Evolutionary conservation across 2,888 invertebrate species (phyloP).

Genomic region (Pandemis cinnamomeana): DNA sequence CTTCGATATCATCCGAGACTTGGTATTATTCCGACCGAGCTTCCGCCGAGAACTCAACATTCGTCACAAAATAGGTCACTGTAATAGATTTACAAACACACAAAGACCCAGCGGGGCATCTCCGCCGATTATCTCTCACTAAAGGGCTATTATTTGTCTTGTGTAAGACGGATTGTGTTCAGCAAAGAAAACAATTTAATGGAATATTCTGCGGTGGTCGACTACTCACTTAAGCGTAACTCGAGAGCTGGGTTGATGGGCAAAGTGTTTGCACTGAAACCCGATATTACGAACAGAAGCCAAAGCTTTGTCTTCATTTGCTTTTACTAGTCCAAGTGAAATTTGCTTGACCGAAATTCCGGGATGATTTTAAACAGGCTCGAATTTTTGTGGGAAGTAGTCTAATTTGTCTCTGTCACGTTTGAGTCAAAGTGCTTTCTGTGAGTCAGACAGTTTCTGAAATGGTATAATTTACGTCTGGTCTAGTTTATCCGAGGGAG

Average conservation of each 20-base stretch:
- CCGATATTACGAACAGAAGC: constrained; percentile 73
- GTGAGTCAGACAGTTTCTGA: not conserved
- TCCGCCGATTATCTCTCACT: constrained; percentile 37
- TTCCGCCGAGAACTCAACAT: constrained; percentile 18
- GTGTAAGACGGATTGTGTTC: constrained; percentile 62
- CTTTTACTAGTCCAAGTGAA: constrained; percentile 45
- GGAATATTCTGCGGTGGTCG: constrained; percentile 77
- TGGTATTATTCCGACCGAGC: not conserved
- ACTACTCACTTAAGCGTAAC: constrained; percentile 81
- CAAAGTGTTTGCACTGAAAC: constrained; percentile 75
- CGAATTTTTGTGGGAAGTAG: not conserved
- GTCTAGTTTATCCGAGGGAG: not conserved
- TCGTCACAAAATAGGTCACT: constrained; percentile 34
- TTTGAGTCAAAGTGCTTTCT: not conserved
- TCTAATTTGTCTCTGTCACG: not conserved
- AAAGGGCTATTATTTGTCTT: constrained; percentile 62
- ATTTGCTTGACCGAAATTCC: constrained; percentile 53
- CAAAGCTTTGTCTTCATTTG: constrained; percentile 65
- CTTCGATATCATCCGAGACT: not conserved
- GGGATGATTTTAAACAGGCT: not conserved
- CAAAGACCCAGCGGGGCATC: constrained; percentile 29
- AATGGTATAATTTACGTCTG: not conserved
- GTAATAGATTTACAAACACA: constrained; percentile 33
- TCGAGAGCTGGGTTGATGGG: constrained; percentile 71
- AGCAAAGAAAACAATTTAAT: constrained; percentile 81